Base-by-base conservation (phyloP, 2,797 vertebrate genomes). In the Graptemys geographica region DNA sequence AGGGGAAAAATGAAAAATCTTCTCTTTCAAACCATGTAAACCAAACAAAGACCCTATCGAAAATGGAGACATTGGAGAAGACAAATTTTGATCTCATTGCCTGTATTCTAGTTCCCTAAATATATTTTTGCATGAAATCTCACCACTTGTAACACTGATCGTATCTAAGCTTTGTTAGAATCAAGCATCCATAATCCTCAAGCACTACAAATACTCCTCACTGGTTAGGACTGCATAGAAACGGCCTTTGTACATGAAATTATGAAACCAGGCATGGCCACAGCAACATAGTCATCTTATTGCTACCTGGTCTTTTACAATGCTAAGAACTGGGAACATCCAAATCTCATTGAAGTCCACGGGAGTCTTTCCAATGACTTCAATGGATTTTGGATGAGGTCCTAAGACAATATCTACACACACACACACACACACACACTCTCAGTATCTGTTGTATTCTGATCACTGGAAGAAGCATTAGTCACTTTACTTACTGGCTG, bases 31-130 rank as follows among this genome's bases (percentile, higher is more conserved):
- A 31, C 12, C 25, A 9, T 51, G 53, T 23, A 55, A 84, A 87
- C 53, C 11, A 74, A 53, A 4, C 57, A 79, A 84, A 1, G 51
- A 82, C 80, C 80, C 47, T 8, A 44, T 78, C 9, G 25, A 83
- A 52, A 6, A 84, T 10, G 0, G 0, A 1, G 62, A 49, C 13
- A 19, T 15, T n/a, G 8, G 53, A 89, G 25, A 87, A 28, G 28
- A 0, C 57, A 59, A 41, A 49, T 95, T 90, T 51, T 11, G 41
- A 28, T 47, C 37, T 90, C 9, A 56, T 83, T 81, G 81, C 28
- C 51, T 78, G 27, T 31, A 56, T 21, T 69, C 49, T 28, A 76
- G 65, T 33, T 37, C 65, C 51, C 15, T 72, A 90, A n/a, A 69
- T 65, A 44, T 79, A 5, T 4, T 72, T 92, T 84, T 49, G 37